Percentiles rank a stretch among this genome's conserved stretches.
Conservation (phyloP, 2,888 invertebrate genomes). For the Anoncus sp. region DNA sequence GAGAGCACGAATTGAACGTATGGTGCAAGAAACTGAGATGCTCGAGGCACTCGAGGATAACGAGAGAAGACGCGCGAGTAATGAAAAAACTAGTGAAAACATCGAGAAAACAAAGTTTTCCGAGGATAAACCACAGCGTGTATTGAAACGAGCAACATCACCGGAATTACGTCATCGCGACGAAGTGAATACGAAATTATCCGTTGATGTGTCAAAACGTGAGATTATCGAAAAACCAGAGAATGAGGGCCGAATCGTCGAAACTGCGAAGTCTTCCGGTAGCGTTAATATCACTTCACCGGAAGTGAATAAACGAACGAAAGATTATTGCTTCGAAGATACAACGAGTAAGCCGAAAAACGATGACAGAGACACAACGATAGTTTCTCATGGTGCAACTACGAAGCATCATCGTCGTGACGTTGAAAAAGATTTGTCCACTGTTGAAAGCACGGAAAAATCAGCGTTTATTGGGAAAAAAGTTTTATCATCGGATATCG, state of each 20-base stretch:
- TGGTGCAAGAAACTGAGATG: slow-evolving; percentile 80
- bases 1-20: slow-evolving; percentile 76
- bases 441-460: slow-evolving; percentile 7
- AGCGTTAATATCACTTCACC: neutral
- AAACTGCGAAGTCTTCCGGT: slow-evolving; percentile 6
- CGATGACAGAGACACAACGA: neutral
- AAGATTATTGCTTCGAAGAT: slow-evolving; percentile 1
- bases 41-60: slow-evolving; percentile 59
- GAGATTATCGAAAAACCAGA: slow-evolving; percentile 17
- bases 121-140: slow-evolving; percentile 36
- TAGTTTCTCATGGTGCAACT: neutral
- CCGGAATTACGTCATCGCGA: slow-evolving; percentile 54
- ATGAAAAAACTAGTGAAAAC: neutral
- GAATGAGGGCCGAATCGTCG: neutral
- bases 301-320: slow-evolving; percentile 9
- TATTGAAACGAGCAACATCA: slow-evolving; percentile 39
- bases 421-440: slow-evolving; percentile 20
- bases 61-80: slow-evolving; percentile 40
- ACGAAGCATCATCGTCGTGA: slow-evolving; percentile 33
- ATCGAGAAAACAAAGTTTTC: neutral
- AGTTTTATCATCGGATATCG: slow-evolving; percentile 18
- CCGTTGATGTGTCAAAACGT: slow-evolving; percentile 5
- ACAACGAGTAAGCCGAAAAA: neutral
- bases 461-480: slow-evolving; percentile 6
- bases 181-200: slow-evolving; percentile 58